Base-by-base conservation (phyloP, 2,888 invertebrate species). In the Drosophila borealis region DNA sequence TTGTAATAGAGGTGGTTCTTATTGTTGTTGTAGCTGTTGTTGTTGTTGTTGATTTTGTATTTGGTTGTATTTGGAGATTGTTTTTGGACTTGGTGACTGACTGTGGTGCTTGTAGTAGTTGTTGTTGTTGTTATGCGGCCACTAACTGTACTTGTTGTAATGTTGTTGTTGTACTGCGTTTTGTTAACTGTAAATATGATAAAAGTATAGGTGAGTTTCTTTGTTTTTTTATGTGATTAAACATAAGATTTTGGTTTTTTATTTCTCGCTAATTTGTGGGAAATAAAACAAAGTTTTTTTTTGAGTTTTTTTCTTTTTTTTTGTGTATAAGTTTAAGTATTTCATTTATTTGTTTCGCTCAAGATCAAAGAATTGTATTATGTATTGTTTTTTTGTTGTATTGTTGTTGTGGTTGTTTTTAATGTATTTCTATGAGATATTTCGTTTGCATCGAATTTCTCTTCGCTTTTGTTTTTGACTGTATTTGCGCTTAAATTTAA, bases 311-410 rank as follows among this genome's bases (percentile, higher is more conserved):
- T 37, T 39, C 5, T 62, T 70, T 61, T 80, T 83, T 83, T 83
- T 83, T 88, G 83, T 83, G 83, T 83, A 83, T 83, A 83, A 83
- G 83, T 83, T 83, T 86, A 83, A 83, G 83, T 83, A 85, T 79
- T 82, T 83, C 82, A 80, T 83, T 83, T 83, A 88, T 88, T 83
- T 83, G 86, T 88, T 88, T 86, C 79, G 76, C 85, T 88, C 86
- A 83, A 83, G 83, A 83, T 83, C 83, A 83, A 83, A 88, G 88
- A 83, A 82, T 77, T 80, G 83, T 83, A 80, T 88, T 83, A 79
- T 77, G 74, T 69, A 70, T 67, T 71, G 70, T 78, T 63, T 82
- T 39, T 41, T 71, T 77, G 55, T 55, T 55, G 55, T 85, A 76
- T 76, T 81, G 57, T 71, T 74, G 72, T 71, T 72, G 68, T 81